These are phyloP conservation scores for Euglossa dilemma DNA, from an alignment of 1,140 invertebrate species.

Conservation along the genomic window DNA sequence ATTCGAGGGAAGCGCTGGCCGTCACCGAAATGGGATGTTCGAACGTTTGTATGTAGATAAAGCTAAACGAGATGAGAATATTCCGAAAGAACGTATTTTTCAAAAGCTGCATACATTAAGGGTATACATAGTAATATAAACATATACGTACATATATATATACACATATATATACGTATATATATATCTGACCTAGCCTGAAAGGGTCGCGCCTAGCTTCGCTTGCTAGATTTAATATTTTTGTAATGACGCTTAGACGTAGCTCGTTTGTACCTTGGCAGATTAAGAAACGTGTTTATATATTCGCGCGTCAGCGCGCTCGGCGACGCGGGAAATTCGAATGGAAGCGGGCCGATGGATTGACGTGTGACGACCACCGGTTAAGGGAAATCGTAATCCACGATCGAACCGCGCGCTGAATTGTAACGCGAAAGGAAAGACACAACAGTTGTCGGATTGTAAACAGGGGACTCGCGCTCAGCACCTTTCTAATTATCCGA, in stretches of 20 bases:
- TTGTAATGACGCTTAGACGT: conserved; percentile 80
- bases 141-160: conserved; percentile 45
- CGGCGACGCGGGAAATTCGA: conserved; percentile 24
- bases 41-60: conserved; percentile 47
- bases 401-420: background rate
- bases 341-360: conserved; percentile 1
- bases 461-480: conserved; percentile 2
- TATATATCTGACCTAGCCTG: conserved; percentile 30
- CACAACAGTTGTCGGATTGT: no score
- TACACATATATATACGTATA: conserved; percentile 15
- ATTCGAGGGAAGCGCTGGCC: conserved; percentile 63
- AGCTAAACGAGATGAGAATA: conserved; percentile 46
- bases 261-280: conserved; percentile 73
- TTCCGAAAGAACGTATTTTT: conserved; percentile 59
- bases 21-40: conserved; percentile 57
- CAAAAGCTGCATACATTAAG: conserved; percentile 52
- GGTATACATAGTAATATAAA: conserved; percentile 56
- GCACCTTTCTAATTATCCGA: background rate
- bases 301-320: background rate
- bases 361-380: conserved; percentile 4
- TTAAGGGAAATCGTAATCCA: background rate
- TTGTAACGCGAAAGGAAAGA: background rate
- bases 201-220: conserved; percentile 72
- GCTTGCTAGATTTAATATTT: conserved; percentile 83
- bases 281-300: conserved; percentile 34